Base-by-base conservation (phyloP, 2,113 vertebrate species). In the Sebastes schlegelii region DNA sequence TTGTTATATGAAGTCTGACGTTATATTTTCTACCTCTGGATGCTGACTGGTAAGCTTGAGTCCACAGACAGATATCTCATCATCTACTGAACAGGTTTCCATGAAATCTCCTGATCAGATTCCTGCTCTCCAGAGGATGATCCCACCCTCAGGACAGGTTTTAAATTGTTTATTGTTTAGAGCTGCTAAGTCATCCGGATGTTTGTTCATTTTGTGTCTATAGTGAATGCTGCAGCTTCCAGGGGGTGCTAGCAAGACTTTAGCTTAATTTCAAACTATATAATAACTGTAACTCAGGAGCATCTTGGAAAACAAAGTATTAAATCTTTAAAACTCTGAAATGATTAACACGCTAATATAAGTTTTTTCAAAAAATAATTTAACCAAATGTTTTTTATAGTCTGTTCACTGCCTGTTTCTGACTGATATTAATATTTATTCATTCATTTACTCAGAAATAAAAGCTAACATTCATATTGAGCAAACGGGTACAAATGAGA, bases 91-190 rank as follows among this genome's bases (percentile, higher is more conserved):
- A 61, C 58, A 23, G n/a, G n/a, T 58, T 13, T 12, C 26, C 26
- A 40, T 40, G 34, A 17, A 7, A 42, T 8, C 16, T 16, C 7
- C 60, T 16, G 57, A 58, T 61, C 26, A 4, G 6, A 40, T 62
- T 77, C 40, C 14, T 55, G 40, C 13, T 55, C 74, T 57, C 52
- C 66, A 54, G 57, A 79, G 19, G 51, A 60, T 17, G 12, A 60
- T 6, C 2, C 26, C 16, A 10, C 4, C 62, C 62, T 64, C 14
- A n/a, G 58, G 26, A 61, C 13, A 34, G 34, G 34, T 9, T n/a
- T n/a, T 19, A 54, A 7, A 69, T 11, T 52, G 26, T 26, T 26
- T 26, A 26, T 26, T 26, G 26, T 26, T 49, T 26, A 51, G 13
- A 67, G 6, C 26, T n/a, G 26, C 26, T 45, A 46, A 72, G 23